These are phyloP conservation scores for Carassius gibelio DNA, from an alignment of 2,113 vertebrate species.

Conservation along the genomic window DNA sequence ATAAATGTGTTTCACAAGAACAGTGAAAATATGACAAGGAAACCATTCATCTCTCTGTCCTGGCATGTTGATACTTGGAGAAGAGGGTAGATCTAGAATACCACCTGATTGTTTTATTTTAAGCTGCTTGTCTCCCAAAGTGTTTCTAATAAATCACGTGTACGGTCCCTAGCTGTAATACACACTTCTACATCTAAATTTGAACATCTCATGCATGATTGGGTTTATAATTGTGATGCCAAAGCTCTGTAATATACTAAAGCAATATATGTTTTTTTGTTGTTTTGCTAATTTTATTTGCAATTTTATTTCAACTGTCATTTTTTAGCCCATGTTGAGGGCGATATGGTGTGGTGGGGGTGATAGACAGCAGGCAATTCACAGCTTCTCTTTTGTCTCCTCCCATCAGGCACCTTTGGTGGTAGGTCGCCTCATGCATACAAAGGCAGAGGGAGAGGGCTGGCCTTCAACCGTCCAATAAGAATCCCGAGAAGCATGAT, in stretches of 20 bases:
- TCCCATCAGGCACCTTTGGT: conserved; percentile 46
- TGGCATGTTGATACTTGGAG: conserved; percentile 19
- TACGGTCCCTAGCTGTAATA: not conserved
- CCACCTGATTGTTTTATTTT: not conserved
- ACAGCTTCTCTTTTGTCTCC: conserved; percentile 36
- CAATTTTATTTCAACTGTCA: not conserved
- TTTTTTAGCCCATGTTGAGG: not conserved
- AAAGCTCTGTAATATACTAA: too few relatives aligned
- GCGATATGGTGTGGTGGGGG: not conserved
- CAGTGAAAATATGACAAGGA: conserved; percentile 8
- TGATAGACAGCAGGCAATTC: conserved; percentile 17
- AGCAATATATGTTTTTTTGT: too few relatives aligned
- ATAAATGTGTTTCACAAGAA: conserved; percentile 25
- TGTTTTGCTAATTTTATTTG: not conserved
- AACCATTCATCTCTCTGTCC: not conserved
- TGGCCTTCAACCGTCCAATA: conserved; percentile 72
- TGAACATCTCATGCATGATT: not conserved
- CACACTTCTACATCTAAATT: not conserved
- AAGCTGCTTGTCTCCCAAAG: not conserved
- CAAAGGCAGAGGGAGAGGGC: conserved; percentile 50
- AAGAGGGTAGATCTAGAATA: not conserved
- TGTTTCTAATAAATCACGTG: not conserved
- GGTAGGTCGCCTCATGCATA: conserved; percentile 32
- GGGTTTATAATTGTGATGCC: not conserved
- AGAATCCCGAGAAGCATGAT: conserved; percentile 54